Evolutionary conservation across 2,113 vertebrate species (phyloP).

Genomic region (Sander vitreus): DNA sequence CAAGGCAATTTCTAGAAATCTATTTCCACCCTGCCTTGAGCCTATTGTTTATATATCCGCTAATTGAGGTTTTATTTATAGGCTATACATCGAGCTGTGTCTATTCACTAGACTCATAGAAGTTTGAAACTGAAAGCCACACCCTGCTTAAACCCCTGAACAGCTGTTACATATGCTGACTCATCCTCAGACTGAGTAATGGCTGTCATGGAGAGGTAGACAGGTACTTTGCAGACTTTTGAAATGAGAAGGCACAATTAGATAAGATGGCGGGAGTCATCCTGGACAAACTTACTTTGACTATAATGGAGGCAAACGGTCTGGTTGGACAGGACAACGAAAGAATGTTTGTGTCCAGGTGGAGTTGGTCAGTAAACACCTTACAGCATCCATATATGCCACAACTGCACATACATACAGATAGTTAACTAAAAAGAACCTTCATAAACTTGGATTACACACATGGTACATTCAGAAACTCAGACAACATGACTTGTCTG

Average conservation of each 20-base stretch:
- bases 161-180: slow-evolving; percentile 60
- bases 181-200: slow-evolving; percentile 54
- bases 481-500: slow-evolving; percentile 18
- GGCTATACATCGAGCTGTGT: slow-evolving; percentile 3
- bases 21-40: slow-evolving; percentile 14
- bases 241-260: slow-evolving; percentile 64
- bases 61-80: slow-evolving; percentile 19
- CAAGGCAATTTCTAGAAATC: slow-evolving; percentile 42
- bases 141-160: slow-evolving; percentile 51
- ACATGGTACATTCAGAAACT: not conserved
- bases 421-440: not conserved
- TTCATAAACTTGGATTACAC: not conserved
- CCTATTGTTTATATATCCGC: slow-evolving; percentile 4
- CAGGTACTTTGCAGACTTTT: slow-evolving; percentile 68
- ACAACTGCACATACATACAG: not conserved
- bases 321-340: not conserved
- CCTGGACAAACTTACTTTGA: slow-evolving; percentile 23
- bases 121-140: slow-evolving; percentile 56
- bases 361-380: slow-evolving; percentile 1
- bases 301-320: slow-evolving; percentile 13
- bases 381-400: not conserved
- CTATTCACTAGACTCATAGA: slow-evolving; percentile 39
- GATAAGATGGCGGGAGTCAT: slow-evolving; percentile 37
- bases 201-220: slow-evolving; percentile 50
- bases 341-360: slow-evolving; percentile 6